A percentile compares a stretch with the other conserved stretches of the same genome.
phyloP scores from a whole-genome alignment of 2,113 vertebrate genomes.

The Paramisgurnus dabryanus region DNA sequence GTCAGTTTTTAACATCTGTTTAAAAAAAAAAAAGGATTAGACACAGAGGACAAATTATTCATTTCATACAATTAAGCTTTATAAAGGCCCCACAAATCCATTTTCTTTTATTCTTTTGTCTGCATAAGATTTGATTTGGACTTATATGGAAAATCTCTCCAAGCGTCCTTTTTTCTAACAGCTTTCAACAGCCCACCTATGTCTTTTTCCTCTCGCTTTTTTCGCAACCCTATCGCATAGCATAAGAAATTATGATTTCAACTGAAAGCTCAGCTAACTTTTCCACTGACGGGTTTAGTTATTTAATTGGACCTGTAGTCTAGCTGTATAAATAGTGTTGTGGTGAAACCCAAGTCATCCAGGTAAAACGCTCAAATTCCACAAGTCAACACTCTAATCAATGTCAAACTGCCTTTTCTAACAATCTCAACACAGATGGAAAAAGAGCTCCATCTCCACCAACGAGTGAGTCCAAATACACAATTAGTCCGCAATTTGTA shows the following conservation, averaged over 20 bases:
- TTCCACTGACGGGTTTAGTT: conserved; percentile 53
- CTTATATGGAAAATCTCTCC: conserved; percentile 10
- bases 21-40: conserved; percentile 10
- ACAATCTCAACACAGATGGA: conserved; percentile 61
- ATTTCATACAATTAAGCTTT: neutral
- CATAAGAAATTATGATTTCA: conserved; percentile 22
- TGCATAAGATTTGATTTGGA: neutral
- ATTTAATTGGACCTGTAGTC: conserved; percentile 55
- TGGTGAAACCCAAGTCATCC: conserved; percentile 62
- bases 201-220: neutral
- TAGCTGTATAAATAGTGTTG: conserved; percentile 62
- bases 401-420: conserved; percentile 70
- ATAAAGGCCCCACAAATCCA: neutral
- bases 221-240: conserved; percentile 18
- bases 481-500: conserved; percentile 76
- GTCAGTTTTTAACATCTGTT: conserved; percentile 4
- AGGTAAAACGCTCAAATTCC: conserved; percentile 72
- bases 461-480: conserved; percentile 74
- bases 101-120: neutral
- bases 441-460: conserved; percentile 68
- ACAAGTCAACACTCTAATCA: conserved; percentile 74
- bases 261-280: conserved; percentile 7
- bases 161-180: conserved; percentile 6
- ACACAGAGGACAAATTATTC: neutral
- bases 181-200: conserved; percentile 18